Conservation (phyloP, 2,888 invertebrate genomes). For the Platerodrilus igneus region DNA sequence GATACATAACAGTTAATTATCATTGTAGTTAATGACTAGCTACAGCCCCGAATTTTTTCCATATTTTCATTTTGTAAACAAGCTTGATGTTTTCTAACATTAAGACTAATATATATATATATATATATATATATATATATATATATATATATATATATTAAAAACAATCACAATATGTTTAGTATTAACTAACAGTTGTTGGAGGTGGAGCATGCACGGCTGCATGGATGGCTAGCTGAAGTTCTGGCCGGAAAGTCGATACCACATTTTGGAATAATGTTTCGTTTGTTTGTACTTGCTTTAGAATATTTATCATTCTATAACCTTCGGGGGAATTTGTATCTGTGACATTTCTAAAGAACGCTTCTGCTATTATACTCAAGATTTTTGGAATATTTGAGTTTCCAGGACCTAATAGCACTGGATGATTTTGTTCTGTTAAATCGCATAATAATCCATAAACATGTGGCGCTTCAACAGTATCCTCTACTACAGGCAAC, state of each 20-base stretch:
- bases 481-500: constrained; percentile 95
- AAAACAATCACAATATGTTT: too few relatives aligned
- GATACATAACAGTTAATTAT: constrained; percentile 20
- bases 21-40: too few relatives aligned
- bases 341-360: constrained; percentile 77
- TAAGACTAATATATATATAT: too few relatives aligned
- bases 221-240: constrained; percentile 77
- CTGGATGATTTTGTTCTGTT: constrained; percentile 84
- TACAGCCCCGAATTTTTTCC: too few relatives aligned
- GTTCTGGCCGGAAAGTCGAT: constrained; percentile 69
- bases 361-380: constrained; percentile 84
- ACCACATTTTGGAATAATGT: constrained; percentile 44
- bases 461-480: constrained; percentile 92
- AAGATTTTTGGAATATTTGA: constrained; percentile 85
- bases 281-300: constrained; percentile 74
- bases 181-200: too few relatives aligned
- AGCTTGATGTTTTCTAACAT: too few relatives aligned
- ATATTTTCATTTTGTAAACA: too few relatives aligned
- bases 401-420: constrained; percentile 80
- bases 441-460: constrained; percentile 95
- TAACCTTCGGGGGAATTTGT: constrained; percentile 67
- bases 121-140: too few relatives aligned
- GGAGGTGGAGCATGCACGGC: constrained; percentile 52
- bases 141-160: too few relatives aligned
- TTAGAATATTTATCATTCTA: constrained; percentile 78